Percentiles rank a stretch among this genome's conserved stretches.
Conservation (phyloP, 1,140 invertebrate species). For the Saxidomus purpurata region DNA sequence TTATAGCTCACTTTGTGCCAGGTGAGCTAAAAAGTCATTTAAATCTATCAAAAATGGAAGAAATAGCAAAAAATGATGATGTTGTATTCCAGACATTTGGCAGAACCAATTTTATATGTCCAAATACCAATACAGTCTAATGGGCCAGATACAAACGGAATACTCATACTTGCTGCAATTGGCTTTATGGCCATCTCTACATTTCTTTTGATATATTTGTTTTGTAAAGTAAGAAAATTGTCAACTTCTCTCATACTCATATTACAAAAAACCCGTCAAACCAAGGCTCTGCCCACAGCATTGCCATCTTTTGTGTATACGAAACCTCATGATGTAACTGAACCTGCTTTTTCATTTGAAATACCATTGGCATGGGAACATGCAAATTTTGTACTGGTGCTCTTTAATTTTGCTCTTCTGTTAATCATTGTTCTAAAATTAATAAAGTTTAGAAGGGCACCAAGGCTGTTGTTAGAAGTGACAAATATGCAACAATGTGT, state of each 20-base stretch:
- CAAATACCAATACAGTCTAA: background rate
- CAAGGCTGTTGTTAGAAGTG: slow-evolving; percentile 20
- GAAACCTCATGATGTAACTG: background rate
- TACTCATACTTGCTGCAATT: background rate
- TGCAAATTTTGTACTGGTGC: slow-evolving; percentile 12
- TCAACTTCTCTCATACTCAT: background rate
- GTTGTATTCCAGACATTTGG: slow-evolving; percentile 10
- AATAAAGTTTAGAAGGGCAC: background rate
- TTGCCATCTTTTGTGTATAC: slow-evolving; percentile 33
- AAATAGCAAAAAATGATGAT: slow-evolving; percentile 28
- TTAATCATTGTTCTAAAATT: background rate
- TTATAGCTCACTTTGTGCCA: too few relatives aligned
- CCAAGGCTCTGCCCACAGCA: background rate
- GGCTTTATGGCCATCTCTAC: background rate
- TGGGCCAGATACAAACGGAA: slow-evolving; percentile 11
- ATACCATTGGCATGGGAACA: slow-evolving; percentile 36
- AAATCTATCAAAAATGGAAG: slow-evolving; percentile 35
- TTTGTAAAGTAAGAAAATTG: slow-evolving; percentile 2
- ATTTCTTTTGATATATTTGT: background rate
- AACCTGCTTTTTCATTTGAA: background rate
- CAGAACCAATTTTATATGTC: slow-evolving; percentile 26
- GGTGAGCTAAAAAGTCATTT: slow-evolving; percentile 43
- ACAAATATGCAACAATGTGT: slow-evolving; percentile 9
- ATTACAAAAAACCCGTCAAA: background rate
- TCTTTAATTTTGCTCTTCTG: background rate